These are phyloP conservation scores for Drosophila neoperkinsi DNA, from an alignment of 2,888 invertebrate genomes.

Conservation along the genomic window DNA sequence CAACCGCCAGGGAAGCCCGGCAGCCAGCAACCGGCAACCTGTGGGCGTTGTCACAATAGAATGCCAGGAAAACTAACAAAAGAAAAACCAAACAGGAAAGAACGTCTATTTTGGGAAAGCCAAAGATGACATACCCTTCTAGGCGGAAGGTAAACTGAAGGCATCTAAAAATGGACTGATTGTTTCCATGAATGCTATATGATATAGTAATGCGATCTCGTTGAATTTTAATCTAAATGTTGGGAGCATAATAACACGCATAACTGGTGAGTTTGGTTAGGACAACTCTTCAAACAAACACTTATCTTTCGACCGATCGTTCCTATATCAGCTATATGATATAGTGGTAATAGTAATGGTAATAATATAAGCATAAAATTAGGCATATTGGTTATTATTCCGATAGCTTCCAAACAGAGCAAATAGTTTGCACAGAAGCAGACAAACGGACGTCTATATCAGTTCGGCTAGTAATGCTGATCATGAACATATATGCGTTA, in stretches of 20 bases:
- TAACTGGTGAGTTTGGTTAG: too few relatives aligned
- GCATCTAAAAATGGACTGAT: background rate
- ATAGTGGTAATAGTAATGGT: too few relatives aligned
- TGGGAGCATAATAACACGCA: background rate
- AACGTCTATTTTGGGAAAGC: background rate
- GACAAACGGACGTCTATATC: background rate
- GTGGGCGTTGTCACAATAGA: conserved; percentile 57
- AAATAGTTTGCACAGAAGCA: too few relatives aligned
- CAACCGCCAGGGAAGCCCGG: conserved; percentile 9
- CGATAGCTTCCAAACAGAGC: too few relatives aligned
- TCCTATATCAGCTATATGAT: too few relatives aligned
- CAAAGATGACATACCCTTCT: background rate
- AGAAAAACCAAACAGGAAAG: conserved; percentile 7
- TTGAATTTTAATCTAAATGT: background rate
- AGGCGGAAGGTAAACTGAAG: background rate
- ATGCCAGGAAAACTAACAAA: conserved; percentile 26
- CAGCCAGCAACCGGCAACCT: conserved; percentile 14
- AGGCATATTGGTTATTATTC: too few relatives aligned
- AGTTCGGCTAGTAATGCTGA: background rate
- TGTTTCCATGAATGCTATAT: background rate
- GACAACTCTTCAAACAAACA: background rate
- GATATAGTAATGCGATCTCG: background rate
- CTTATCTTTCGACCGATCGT: background rate
- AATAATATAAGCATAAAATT: too few relatives aligned
- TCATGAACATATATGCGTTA: background rate